Percentiles rank a stretch among this genome's conserved stretches.
These are phyloP conservation scores for Acropora yongei DNA, from an alignment of 64 coral and sea anemone species.

Conservation along the genomic window DNA sequence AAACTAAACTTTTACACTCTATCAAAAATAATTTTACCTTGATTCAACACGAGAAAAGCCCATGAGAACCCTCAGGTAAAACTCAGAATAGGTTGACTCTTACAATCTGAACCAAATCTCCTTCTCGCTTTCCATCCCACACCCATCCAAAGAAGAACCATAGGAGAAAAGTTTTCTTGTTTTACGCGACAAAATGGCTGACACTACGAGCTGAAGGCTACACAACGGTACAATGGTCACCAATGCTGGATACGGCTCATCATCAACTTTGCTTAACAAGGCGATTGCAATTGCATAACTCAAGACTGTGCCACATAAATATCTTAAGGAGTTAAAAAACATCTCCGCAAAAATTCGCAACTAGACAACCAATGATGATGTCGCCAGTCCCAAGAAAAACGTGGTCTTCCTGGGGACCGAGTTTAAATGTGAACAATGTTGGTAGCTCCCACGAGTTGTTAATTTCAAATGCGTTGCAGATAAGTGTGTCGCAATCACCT, in stretches of 20 bases:
- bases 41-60: no score
- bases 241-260: slow-evolving; percentile 39
- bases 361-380: slow-evolving; percentile 53
- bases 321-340: slow-evolving; percentile 52
- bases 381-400: slow-evolving; percentile 63
- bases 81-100: not conserved
- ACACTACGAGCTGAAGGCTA: slow-evolving; percentile 12
- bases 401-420: slow-evolving; percentile 15
- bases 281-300: slow-evolving; percentile 51
- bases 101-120: not conserved
- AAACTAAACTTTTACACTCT: no score
- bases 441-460: slow-evolving; percentile 49
- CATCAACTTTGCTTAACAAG: slow-evolving; percentile 1
- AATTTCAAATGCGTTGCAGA: slow-evolving; percentile 28
- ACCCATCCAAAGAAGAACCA: not conserved
- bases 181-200: slow-evolving; percentile 22
- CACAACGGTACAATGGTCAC: slow-evolving; percentile 55
- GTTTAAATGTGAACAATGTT: slow-evolving; percentile 50
- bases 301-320: slow-evolving; percentile 27
- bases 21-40: no score
- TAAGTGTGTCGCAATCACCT: not conserved
- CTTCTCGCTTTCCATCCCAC: not conserved
- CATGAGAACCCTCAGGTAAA: no score
- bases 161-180: slow-evolving; percentile 12
- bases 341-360: slow-evolving; percentile 62